Evolutionary conservation across 2,888 invertebrate species (phyloP).

Genomic region (Diarsia rubi): DNA sequence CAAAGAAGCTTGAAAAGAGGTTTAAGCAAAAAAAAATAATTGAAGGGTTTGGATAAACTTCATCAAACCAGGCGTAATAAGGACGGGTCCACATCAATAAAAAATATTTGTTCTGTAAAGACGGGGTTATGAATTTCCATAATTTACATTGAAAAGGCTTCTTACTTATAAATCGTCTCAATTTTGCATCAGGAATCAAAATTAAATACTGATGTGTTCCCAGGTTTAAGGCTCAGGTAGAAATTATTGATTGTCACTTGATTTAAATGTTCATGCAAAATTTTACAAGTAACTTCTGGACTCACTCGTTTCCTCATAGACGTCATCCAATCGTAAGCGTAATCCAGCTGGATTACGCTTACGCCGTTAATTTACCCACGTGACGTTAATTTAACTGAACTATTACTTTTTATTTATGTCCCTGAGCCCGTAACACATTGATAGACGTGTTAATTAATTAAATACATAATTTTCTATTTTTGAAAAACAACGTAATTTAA

Average conservation of each 20-base stretch:
- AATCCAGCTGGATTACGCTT: too few species aligned
- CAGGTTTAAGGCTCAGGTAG: background rate
- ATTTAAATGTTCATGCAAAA: background rate
- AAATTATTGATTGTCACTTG: background rate
- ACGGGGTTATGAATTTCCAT: background rate
- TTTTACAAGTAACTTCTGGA: background rate
- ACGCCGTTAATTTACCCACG: too few species aligned
- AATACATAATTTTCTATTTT: constrained; percentile 1
- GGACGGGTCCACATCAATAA: background rate
- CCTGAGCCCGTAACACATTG: background rate
- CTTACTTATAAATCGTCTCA: background rate
- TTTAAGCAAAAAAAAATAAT: background rate
- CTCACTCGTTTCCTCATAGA: too few species aligned
- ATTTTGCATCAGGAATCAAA: background rate
- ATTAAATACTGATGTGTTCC: constrained; percentile 4
- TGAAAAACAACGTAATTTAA: constrained; percentile 19
- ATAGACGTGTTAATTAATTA: constrained; percentile 2
- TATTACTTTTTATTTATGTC: background rate
- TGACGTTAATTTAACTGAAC: too few species aligned
- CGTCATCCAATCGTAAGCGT: too few species aligned
- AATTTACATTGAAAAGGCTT: constrained; percentile 3
- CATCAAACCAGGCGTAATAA: background rate
- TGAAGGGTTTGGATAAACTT: constrained; percentile 4
- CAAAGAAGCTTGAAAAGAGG: constrained; percentile 67
- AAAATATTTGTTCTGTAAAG: background rate